Conservation (phyloP, 2,888 invertebrate species). For the Rotaria macrura region DNA sequence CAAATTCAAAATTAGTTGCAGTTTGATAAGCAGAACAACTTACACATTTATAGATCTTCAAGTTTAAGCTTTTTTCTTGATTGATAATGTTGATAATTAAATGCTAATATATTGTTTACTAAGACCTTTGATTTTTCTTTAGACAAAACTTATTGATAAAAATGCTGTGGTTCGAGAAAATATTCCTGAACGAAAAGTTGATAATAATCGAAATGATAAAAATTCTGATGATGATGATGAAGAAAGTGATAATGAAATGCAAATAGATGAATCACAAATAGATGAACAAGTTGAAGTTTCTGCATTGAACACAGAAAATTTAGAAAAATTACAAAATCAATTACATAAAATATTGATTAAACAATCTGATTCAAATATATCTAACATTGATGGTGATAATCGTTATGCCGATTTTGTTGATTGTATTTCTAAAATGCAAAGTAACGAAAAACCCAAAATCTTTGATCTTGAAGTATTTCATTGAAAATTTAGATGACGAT, state of each 20-base stretch:
- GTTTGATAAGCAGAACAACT: too few species aligned
- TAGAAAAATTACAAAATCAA: slow-evolving; percentile 18
- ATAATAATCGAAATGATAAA: not conserved
- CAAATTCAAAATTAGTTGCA: too few species aligned
- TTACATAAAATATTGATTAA: not conserved
- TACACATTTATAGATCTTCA: too few species aligned
- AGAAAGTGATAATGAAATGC: not conserved
- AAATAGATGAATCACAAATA: not conserved
- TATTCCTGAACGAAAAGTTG: not conserved
- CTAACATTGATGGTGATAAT: not conserved
- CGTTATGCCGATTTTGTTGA: not conserved
- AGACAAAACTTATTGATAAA: not conserved
- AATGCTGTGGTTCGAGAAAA: not conserved
- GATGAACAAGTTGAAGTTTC: not conserved
- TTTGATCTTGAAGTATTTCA: not conserved
- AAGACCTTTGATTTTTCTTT: not conserved
- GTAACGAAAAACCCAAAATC: not conserved
- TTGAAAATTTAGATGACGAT: not conserved
- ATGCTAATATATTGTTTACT: too few species aligned
- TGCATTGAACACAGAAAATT: not conserved
- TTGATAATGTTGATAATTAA: too few species aligned
- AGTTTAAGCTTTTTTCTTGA: too few species aligned
- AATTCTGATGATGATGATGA: not conserved
- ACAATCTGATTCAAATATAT: not conserved
- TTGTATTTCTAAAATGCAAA: not conserved